Conservation (phyloP, 2,888 invertebrate species). For the Polymixis lichenea region DNA sequence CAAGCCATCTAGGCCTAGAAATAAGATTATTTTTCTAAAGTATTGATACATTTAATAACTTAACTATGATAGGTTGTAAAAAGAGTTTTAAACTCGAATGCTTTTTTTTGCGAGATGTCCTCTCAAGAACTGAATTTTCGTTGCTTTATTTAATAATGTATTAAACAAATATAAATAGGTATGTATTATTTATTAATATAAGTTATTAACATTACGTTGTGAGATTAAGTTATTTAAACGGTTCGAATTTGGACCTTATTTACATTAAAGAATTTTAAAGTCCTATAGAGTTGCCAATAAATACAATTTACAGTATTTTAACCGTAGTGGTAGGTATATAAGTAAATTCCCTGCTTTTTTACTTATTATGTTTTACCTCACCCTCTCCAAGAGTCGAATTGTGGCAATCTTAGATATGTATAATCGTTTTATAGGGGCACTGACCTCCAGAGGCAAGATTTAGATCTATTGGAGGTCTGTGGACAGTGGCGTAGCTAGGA, state of each 20-base stretch:
- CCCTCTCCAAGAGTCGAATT: slow-evolving; percentile 45
- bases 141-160: slow-evolving; percentile 22
- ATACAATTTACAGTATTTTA: slow-evolving; percentile 35
- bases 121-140: slow-evolving; percentile 58
- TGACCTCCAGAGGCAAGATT: slow-evolving; percentile 2
- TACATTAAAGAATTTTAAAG: slow-evolving; percentile 7
- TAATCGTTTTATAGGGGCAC: background rate
- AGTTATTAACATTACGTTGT: slow-evolving; percentile 25
- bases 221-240: slow-evolving; percentile 33
- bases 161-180: slow-evolving; percentile 7
- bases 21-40: slow-evolving; percentile 52
- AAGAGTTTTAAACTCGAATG: slow-evolving; percentile 55
- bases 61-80: slow-evolving; percentile 30
- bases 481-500: no score
- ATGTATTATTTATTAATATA: slow-evolving; percentile 7
- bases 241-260: background rate
- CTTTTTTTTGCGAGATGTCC: slow-evolving; percentile 43
- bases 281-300: slow-evolving; percentile 37
- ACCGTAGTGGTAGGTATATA: slow-evolving; percentile 4
- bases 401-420: slow-evolving; percentile 12
- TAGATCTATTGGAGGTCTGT: background rate
- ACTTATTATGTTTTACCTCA: slow-evolving; percentile 1
- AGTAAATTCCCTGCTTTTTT: slow-evolving; percentile 14
- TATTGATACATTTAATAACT: slow-evolving; percentile 21
- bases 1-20: slow-evolving; percentile 25